These are phyloP conservation scores for Actinia tenebrosa DNA, from an alignment of 64 coral and sea anemone genomes.

Conservation along the genomic window DNA sequence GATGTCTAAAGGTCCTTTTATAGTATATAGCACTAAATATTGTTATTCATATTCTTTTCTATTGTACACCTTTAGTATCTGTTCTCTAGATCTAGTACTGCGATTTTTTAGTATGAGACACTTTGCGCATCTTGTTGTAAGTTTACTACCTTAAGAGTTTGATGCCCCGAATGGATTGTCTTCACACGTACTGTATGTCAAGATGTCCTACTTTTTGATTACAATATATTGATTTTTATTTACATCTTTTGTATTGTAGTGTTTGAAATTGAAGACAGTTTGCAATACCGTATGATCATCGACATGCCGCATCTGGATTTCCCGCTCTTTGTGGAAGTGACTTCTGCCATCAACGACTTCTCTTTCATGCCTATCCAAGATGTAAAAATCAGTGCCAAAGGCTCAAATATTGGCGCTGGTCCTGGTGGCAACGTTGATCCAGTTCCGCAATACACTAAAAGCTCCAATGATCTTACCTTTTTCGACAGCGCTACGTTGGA, in stretches of 20 bases:
- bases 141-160: no score
- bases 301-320: slow-evolving; percentile 70
- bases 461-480: slow-evolving; percentile 36
- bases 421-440: neutral
- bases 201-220: neutral
- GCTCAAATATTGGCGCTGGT: slow-evolving; percentile 33
- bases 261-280: slow-evolving; percentile 40
- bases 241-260: neutral
- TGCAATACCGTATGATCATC: slow-evolving; percentile 72
- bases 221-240: neutral
- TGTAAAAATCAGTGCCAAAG: slow-evolving; percentile 27
- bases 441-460: slow-evolving; percentile 23
- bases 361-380: slow-evolving; percentile 78
- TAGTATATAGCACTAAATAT: no score
- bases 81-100: no score
- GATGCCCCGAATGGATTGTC: no score
- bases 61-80: no score
- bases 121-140: no score
- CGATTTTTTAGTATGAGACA: no score
- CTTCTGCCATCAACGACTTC: slow-evolving; percentile 86
- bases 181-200: neutral
- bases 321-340: slow-evolving; percentile 61
- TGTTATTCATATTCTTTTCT: no score
- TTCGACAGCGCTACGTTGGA: slow-evolving; percentile 68
- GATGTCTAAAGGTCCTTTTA: no score